Percentiles rank a stretch among this genome's conserved stretches.
Evolutionary conservation across 2,113 vertebrate genomes (phyloP).

Genomic region (Amblyornis subalaris): DNA sequence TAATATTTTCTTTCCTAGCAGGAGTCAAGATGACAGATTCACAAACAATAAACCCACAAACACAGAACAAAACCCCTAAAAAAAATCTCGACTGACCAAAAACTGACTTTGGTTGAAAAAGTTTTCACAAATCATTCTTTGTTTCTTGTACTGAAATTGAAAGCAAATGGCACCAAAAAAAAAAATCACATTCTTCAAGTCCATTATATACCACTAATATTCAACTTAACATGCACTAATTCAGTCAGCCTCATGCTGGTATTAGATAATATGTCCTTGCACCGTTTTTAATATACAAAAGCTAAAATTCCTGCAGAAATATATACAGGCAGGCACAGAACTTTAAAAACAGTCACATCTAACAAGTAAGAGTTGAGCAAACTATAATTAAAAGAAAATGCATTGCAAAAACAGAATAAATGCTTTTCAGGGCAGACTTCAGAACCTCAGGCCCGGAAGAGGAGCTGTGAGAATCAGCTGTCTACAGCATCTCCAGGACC

Average conservation of each 20-base stretch:
- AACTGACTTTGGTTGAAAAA: not conserved
- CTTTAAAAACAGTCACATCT: not conserved
- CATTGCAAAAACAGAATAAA: not conserved
- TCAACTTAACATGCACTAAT: not conserved
- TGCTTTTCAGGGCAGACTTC: not conserved
- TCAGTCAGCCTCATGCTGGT: not conserved
- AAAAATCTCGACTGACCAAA: not conserved
- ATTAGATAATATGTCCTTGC: not conserved
- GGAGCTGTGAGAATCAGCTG: not conserved
- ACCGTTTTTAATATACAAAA: not conserved
- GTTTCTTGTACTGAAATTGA: not conserved
- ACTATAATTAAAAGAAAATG: not conserved
- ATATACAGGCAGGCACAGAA: not conserved
- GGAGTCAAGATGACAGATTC: not conserved
- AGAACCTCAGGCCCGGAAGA: not conserved
- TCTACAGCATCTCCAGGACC: not conserved
- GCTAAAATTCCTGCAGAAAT: not conserved
- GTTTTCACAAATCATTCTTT: not conserved
- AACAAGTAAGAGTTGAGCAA: not conserved
- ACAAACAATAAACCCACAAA: not conserved
- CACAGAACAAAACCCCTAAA: not conserved
- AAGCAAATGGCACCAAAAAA: not conserved
- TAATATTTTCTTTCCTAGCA: not conserved
- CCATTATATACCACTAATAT: not conserved
- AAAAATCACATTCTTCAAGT: not conserved